These are phyloP conservation scores for Trypoxylon attenuatum DNA, from an alignment of 2,888 invertebrate species.

Conservation along the genomic window DNA sequence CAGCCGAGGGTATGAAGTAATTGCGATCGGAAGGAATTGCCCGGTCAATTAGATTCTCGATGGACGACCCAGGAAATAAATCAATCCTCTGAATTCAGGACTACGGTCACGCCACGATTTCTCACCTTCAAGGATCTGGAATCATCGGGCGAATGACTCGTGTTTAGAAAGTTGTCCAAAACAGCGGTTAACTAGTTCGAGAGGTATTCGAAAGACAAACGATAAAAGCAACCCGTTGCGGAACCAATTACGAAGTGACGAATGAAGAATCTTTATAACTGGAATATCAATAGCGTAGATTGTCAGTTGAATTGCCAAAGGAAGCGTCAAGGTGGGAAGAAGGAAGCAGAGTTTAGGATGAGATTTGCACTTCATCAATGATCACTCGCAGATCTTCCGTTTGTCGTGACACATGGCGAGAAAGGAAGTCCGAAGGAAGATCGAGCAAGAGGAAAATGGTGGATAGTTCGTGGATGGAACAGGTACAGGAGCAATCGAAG, in stretches of 20 bases:
- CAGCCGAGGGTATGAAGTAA: too few species aligned
- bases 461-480: conserved; percentile 13
- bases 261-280: too few species aligned
- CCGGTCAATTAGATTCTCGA: too few species aligned
- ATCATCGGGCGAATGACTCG: background rate
- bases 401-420: conserved; percentile 15
- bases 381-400: background rate
- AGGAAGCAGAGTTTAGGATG: conserved; percentile 9
- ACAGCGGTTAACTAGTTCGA: too few species aligned
- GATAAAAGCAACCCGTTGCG: too few species aligned
- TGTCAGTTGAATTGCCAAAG: too few species aligned
- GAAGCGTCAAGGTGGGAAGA: background rate
- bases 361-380: conserved; percentile 19
- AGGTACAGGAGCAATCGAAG: conserved; percentile 13
- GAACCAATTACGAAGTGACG: too few species aligned
- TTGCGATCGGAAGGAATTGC: too few species aligned
- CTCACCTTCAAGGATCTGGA: background rate
- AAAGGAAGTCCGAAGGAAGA: background rate
- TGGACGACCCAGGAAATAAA: background rate
- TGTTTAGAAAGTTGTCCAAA: too few species aligned
- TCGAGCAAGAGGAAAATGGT: background rate
- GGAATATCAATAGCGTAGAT: too few species aligned
- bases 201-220: too few species aligned
- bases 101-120: conserved; percentile 3
- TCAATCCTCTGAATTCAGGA: too few species aligned